Base-by-base conservation (phyloP, 2,888 invertebrate genomes). In the Bugulina stolonifera region DNA sequence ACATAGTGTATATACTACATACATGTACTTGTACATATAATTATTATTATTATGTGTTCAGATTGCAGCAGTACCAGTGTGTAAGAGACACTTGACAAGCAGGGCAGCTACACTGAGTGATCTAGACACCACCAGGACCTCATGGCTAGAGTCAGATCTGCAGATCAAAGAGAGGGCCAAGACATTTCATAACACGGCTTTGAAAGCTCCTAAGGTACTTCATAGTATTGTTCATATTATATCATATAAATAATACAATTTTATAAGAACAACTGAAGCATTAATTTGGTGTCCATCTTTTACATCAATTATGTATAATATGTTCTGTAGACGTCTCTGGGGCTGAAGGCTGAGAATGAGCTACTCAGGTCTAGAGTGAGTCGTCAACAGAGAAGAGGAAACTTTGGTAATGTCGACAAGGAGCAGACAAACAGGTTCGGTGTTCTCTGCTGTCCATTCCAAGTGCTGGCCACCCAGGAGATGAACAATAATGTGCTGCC, bases 241-340 rank as follows among this genome's bases (percentile, higher is more conserved):
- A n/a, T n/a, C n/a, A n/a, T n/a, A n/a, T n/a, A n/a, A n/a, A n/a
- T n/a, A n/a, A n/a, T n/a, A n/a, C n/a, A n/a, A n/a, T n/a, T n/a
- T n/a, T n/a, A n/a, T n/a, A n/a, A n/a, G n/a, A n/a, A n/a, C n/a
- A n/a, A n/a, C n/a, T n/a, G n/a, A n/a, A n/a, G n/a, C n/a, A n/a
- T n/a, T n/a, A n/a, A n/a, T n/a, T n/a, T n/a, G n/a, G n/a, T n/a
- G n/a, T n/a, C n/a, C n/a, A n/a, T n/a, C n/a, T n/a, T n/a, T n/a
- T n/a, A n/a, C n/a, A n/a, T n/a, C n/a, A n/a, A n/a, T n/a, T n/a
- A n/a, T n/a, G n/a, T n/a, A n/a, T n/a, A n/a, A n/a, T n/a, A n/a
- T n/a, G n/a, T n/a, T n/a, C n/a, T n/a, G n/a, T n/a, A 82, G 82
- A 78, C 80, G 29, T 77, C 80, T 70, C 76, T 82, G 25, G 82